Conservation (phyloP, 2,113 vertebrate genomes). For the Arvicanthis niloticus region DNA sequence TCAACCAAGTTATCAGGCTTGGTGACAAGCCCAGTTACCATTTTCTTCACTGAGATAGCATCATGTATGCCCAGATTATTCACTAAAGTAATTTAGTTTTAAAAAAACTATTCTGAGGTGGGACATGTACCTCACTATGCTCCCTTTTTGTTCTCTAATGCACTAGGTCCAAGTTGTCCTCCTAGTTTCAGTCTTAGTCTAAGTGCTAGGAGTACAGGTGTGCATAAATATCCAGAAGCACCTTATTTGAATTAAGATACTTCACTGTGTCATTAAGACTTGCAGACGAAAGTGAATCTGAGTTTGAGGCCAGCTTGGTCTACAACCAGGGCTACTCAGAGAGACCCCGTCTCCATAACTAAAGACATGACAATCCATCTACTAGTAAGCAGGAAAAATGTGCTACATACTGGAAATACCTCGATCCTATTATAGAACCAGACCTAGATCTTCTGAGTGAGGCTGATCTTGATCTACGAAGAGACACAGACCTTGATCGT, state of each 20-base stretch:
- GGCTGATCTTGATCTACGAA: constrained; percentile 90
- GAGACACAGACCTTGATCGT: constrained; percentile 91
- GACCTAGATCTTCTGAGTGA: constrained; percentile 91
- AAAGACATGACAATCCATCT: constrained; percentile 44
- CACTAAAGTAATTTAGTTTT: neutral
- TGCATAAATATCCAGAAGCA: neutral
- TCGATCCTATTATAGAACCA: constrained; percentile 91
- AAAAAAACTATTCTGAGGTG: neutral
- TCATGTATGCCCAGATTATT: neutral
- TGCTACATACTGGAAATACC: constrained; percentile 87
- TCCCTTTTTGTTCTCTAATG: neutral
- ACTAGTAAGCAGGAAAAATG: constrained; percentile 55
- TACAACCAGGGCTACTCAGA: too few species aligned
- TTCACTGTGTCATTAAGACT: constrained; percentile 53
- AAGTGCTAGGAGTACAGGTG: neutral
- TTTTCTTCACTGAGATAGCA: neutral
- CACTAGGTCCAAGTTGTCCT: neutral
- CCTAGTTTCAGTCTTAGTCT: neutral
- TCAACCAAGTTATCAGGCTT: neutral
- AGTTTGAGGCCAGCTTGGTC: too few species aligned
- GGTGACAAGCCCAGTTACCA: neutral
- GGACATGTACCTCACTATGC: neutral
- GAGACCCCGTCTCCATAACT: too few species aligned
- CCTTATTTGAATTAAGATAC: neutral
- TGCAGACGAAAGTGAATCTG: too few species aligned